These are phyloP conservation scores for Drosophila asahinai DNA, from an alignment of 1,140 invertebrate genomes.

Conservation along the genomic window DNA sequence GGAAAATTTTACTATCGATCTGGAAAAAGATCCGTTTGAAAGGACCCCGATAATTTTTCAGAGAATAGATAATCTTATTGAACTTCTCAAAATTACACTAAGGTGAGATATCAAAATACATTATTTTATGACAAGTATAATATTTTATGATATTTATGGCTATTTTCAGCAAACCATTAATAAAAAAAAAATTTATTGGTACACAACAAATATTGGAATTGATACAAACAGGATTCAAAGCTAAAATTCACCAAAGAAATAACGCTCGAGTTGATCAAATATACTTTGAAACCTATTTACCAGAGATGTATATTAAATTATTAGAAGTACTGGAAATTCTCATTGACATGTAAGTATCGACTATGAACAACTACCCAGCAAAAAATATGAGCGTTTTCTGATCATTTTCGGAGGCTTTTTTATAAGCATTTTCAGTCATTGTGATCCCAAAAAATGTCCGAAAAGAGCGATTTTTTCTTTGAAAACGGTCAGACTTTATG, in stretches of 20 bases:
- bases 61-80: constrained; percentile 47
- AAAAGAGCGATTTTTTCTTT: too few species aligned
- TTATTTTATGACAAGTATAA: background rate
- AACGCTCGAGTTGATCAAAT: constrained; percentile 26
- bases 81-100: constrained; percentile 47
- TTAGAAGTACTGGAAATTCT: constrained; percentile 54
- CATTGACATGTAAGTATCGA: constrained; percentile 48
- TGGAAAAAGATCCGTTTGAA: constrained; percentile 39
- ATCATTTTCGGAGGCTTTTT: too few species aligned
- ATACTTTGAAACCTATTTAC: constrained; percentile 29
- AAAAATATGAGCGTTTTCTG: too few species aligned
- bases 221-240: constrained; percentile 42
- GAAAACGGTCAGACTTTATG: too few species aligned
- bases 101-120: constrained; percentile 15
- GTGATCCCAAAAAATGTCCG: too few species aligned
- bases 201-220: constrained; percentile 38
- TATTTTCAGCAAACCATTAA: constrained; percentile 39
- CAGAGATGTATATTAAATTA: constrained; percentile 41
- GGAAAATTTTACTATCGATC: constrained; percentile 6
- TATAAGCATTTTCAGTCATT: too few species aligned
- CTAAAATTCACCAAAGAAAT: background rate
- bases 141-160: background rate
- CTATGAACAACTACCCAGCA: background rate
- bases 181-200: constrained; percentile 35
- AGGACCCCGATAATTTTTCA: constrained; percentile 25